Evolutionary conservation across 1,140 invertebrate species (phyloP), one percentile per base, ranked within the genome.

Genomic region (Armadillidium nasatum): DNA sequence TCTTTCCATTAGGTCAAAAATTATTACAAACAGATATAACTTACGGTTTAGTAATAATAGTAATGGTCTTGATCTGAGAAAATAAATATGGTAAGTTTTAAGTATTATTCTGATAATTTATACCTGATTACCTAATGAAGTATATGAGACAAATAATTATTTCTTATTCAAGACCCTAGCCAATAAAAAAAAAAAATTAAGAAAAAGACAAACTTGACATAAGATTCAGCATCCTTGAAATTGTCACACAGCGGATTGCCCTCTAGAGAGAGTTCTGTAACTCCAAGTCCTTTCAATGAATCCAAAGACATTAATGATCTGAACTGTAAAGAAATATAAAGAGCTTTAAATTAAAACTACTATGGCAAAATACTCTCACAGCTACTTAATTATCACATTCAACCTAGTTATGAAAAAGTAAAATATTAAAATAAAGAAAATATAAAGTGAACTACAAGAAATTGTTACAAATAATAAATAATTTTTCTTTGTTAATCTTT

Each of bases 171-270:
- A 66, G 60, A 22, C 60, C 15, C 15, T n/a, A 66, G 21, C 15
- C 4, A 66, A 66, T 1, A 66, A 66, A 66, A n/a, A 66, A 66
- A 3, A 66, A n/a, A 11, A 60, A n/a, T 60, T 22, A 66, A 22
- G 4, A 66, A n/a, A 66, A 66, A 22, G 15, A 66, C 21, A 22
- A n/a, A 66, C 60, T n/a, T 66, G 60, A 66, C 33, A 33, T 94
- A 96, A n/a, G 89, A 85, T 80, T 88, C 87, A 82, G 91, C 88
- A 81, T 92, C 90, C 84, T 89, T 90, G 84, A 90, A 95, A 82
- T 89, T 91, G 82, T 90, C 88, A 84, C 90, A 91, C 15, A 94
- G 82, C 0, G 92, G 92, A 85, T 96, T 96, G 80, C 91, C 92
- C 84, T 91, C 89, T 69, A 96, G 85, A 50, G 89, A 87, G 44